Evolutionary conservation across 2,797 vertebrate species (phyloP).

Genomic region (Linurgus olivaceus): DNA sequence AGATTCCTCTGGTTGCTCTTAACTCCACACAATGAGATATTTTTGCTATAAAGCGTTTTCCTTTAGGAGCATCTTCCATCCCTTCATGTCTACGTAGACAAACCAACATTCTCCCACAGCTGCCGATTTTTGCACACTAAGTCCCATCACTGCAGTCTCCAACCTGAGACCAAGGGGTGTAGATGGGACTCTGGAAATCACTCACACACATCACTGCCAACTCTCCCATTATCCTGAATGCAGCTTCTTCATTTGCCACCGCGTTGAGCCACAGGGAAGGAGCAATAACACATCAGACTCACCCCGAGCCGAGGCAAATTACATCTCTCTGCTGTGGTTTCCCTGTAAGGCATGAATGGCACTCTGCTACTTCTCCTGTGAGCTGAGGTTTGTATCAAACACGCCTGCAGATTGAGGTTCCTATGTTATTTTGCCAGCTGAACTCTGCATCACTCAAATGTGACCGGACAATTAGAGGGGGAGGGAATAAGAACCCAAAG

Average conservation of each 20-base stretch:
- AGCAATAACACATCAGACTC: background rate
- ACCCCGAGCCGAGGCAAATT: background rate
- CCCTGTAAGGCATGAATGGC: background rate
- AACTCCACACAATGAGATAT: background rate
- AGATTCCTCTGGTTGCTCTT: background rate
- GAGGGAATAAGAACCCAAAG: conserved; percentile 37
- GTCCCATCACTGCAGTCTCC: background rate
- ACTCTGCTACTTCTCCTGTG: background rate
- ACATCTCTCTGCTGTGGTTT: background rate
- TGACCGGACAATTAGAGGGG: conserved; percentile 26
- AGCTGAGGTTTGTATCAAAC: background rate
- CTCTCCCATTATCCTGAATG: background rate
- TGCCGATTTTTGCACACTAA: background rate
- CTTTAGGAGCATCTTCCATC: background rate
- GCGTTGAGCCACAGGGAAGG: background rate
- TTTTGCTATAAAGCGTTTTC: background rate
- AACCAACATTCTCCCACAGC: background rate
- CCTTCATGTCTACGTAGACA: background rate
- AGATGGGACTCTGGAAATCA: background rate
- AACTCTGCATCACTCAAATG: conserved; percentile 28
- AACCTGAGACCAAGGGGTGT: background rate
- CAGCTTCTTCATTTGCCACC: background rate
- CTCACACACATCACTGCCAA: background rate
- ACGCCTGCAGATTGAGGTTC: background rate
- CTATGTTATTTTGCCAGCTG: background rate